Conservation (phyloP, 1,140 invertebrate species). For the Chironomus tepperi region DNA sequence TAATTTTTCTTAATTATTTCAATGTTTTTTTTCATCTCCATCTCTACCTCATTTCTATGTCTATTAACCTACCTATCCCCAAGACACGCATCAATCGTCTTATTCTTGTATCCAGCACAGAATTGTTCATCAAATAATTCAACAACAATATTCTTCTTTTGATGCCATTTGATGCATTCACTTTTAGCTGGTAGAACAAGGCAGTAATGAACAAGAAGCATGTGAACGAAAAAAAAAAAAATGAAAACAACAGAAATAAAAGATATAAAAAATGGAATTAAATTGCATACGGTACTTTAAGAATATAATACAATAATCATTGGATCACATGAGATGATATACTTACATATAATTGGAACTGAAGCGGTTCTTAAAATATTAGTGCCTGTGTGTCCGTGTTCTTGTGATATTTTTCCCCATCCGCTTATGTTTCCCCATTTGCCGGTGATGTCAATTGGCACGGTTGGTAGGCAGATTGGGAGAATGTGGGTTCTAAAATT, state of each 20-base stretch:
- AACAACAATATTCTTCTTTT: slow-evolving; percentile 63
- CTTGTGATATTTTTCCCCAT: slow-evolving; percentile 77
- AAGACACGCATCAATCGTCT: slow-evolving; percentile 71
- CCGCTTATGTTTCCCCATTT: slow-evolving; percentile 66
- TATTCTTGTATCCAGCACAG: slow-evolving; percentile 73
- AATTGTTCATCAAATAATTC: slow-evolving; percentile 67
- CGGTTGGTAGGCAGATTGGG: slow-evolving; percentile 67
- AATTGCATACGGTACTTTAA: not conserved
- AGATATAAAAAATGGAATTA: not conserved
- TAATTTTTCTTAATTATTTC: too few relatives aligned
- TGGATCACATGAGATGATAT: slow-evolving; percentile 4
- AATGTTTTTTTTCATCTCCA: too few relatives aligned
- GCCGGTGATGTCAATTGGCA: slow-evolving; percentile 44
- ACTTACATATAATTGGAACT: slow-evolving; percentile 66
- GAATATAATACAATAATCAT: not conserved
- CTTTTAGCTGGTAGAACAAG: slow-evolving; percentile 28
- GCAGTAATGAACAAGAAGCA: not conserved
- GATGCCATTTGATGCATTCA: slow-evolving; percentile 70
- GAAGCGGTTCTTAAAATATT: slow-evolving; percentile 68
- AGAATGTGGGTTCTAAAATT: slow-evolving; percentile 55
- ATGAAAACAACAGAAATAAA: not conserved
- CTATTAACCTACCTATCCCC: slow-evolving; percentile 41
- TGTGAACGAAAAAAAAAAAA: not conserved
- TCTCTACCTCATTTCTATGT: too few relatives aligned
- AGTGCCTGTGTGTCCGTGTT: slow-evolving; percentile 63